phyloP scores from a whole-genome alignment of 2,888 invertebrate species.

The Microctonus hyperodae region DNA sequence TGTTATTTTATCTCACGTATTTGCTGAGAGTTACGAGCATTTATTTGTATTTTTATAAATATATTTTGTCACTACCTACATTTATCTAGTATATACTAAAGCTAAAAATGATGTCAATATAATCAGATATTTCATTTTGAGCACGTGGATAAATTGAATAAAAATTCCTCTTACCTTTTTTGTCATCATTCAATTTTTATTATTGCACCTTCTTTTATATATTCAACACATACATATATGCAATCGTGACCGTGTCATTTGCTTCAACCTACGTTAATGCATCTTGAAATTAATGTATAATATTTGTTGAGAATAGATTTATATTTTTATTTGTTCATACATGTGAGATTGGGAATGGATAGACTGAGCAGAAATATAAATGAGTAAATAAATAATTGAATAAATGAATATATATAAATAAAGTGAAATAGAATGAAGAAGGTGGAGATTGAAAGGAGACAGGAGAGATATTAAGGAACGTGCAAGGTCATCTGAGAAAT shows the following conservation, averaged over 20 bases:
- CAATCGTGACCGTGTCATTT: conserved; percentile 1
- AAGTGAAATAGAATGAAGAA: neutral
- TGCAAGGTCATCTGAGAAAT: conserved; percentile 35
- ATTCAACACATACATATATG: conserved; percentile 2
- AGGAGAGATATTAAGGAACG: conserved; percentile 20
- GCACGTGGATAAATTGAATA: conserved; percentile 19
- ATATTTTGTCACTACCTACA: neutral
- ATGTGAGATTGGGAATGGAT: neutral
- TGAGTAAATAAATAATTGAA: too few relatives aligned
- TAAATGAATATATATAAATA: too few relatives aligned
- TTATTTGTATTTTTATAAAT: neutral
- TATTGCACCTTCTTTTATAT: neutral
- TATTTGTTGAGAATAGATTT: neutral
- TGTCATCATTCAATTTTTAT: conserved; percentile 12
- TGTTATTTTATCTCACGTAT: neutral
- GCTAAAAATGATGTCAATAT: neutral
- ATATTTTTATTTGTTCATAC: neutral
- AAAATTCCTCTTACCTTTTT: conserved; percentile 9
- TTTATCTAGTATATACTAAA: neutral
- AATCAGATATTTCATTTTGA: neutral
- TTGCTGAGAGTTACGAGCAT: neutral
- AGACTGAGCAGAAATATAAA: too few relatives aligned
- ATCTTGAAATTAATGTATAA: neutral
- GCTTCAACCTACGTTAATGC: neutral
- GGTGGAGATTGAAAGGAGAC: neutral